A percentile compares a stretch with the other conserved stretches of the same genome.
Evolutionary conservation across 2,888 invertebrate species (phyloP).

Genomic region (Argyresthia goedartella): DNA sequence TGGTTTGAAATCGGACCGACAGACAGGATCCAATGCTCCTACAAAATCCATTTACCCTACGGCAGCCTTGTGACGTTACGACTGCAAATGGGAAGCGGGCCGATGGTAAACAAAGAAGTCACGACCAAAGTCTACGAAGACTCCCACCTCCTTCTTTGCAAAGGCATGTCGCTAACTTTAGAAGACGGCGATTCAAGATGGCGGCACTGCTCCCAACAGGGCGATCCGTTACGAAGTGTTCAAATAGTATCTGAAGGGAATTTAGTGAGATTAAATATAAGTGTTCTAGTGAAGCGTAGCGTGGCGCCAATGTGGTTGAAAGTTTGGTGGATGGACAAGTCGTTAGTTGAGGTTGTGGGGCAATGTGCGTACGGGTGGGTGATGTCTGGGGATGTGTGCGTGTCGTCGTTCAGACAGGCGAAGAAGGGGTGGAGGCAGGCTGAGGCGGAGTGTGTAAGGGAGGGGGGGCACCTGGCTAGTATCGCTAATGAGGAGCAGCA

Average conservation of each 20-base stretch:
- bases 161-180: slow-evolving; percentile 69
- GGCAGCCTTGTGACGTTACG: slow-evolving; percentile 76
- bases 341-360: slow-evolving; percentile 72
- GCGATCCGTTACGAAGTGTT: slow-evolving; percentile 68
- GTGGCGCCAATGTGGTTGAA: slow-evolving; percentile 66
- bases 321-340: slow-evolving; percentile 75
- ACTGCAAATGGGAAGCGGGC: slow-evolving; percentile 69
- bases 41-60: slow-evolving; percentile 77
- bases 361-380: slow-evolving; percentile 82
- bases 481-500: slow-evolving; percentile 75
- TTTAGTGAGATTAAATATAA: slow-evolving; percentile 61
- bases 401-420: slow-evolving; percentile 70
- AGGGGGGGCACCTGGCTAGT: slow-evolving; percentile 78
- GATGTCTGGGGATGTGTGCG: slow-evolving; percentile 75
- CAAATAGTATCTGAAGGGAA: slow-evolving; percentile 73
- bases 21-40: slow-evolving; percentile 74
- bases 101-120: slow-evolving; percentile 41
- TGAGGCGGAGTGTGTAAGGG: slow-evolving; percentile 73
- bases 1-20: slow-evolving; percentile 75
- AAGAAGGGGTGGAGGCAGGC: slow-evolving; percentile 76
- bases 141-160: slow-evolving; percentile 44
- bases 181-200: slow-evolving; percentile 71
- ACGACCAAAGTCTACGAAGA: slow-evolving; percentile 48
- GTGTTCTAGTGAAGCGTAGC: slow-evolving; percentile 44
- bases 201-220: slow-evolving; percentile 72